phyloP scores from a whole-genome alignment of 2,797 vertebrate species.

The Neomorphus geoffroyi region DNA sequence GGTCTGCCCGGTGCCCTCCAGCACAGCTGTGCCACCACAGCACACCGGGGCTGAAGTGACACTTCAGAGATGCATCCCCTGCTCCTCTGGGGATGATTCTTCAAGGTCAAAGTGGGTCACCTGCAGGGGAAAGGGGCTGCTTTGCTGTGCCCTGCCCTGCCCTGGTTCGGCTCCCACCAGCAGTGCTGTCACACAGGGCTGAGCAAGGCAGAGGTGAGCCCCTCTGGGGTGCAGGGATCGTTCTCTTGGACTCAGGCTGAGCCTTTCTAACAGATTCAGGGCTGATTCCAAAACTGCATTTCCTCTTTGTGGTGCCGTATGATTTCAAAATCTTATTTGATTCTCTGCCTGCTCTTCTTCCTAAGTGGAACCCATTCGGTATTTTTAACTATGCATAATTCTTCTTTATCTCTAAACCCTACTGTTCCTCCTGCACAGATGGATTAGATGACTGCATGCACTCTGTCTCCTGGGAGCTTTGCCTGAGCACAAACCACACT shows the following conservation, averaged over 20 bases:
- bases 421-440: neutral
- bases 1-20: neutral
- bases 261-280: neutral
- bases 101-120: neutral
- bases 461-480: neutral
- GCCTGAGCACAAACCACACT: neutral
- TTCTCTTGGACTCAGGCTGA: neutral
- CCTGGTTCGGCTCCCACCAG: neutral
- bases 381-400: neutral
- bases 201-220: neutral
- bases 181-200: neutral
- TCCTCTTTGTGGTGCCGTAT: neutral
- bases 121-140: accelerated
- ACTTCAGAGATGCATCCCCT: neutral
- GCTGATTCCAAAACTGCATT: neutral
- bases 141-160: neutral
- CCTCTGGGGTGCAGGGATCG: neutral
- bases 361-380: conserved; percentile 22
- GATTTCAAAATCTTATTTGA: neutral
- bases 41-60: neutral
- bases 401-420: neutral
- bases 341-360: conserved; percentile 5
- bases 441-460: neutral
- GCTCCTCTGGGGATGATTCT: neutral
- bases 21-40: neutral